A percentile compares a stretch with the other conserved stretches of the same genome.
Conservation (phyloP, 2,113 vertebrate genomes). For the Fulmarus glacialis region DNA sequence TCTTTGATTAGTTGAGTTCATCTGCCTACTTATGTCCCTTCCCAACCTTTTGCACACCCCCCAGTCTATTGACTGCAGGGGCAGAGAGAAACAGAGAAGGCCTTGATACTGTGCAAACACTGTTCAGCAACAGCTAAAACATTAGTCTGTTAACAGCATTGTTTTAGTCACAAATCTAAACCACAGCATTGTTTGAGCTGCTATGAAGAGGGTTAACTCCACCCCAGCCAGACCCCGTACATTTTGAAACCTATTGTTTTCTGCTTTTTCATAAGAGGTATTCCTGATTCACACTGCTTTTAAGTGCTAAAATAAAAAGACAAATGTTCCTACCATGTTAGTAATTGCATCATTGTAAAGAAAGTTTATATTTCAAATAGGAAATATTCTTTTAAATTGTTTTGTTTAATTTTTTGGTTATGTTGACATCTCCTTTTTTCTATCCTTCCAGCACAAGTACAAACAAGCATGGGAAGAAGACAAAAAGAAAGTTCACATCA, state of each 20-base stretch:
- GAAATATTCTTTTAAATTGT: not conserved
- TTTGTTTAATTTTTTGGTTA: not conserved
- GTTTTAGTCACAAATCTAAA: not conserved
- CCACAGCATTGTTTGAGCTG: not conserved
- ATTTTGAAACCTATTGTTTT: not conserved
- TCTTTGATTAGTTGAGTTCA: not conserved
- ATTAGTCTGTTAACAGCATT: not conserved
- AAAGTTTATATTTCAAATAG: not conserved
- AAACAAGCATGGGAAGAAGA: constrained; percentile 92
- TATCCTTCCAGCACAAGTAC: constrained; percentile 80
- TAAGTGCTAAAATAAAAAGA: not conserved
- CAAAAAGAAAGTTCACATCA: constrained; percentile 89
- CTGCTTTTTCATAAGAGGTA: not conserved
- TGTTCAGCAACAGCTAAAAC: not conserved
- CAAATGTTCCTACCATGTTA: not conserved
- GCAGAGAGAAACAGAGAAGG: not conserved
- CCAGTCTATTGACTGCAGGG: not conserved
- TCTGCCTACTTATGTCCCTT: not conserved
- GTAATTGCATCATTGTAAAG: not conserved
- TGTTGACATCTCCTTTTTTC: not conserved
- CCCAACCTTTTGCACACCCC: not conserved
- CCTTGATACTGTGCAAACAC: not conserved
- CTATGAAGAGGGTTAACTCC: not conserved
- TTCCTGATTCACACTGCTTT: not conserved
- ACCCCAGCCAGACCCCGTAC: not conserved